These are phyloP conservation scores for Hirtodrosophila duncani DNA, from an alignment of 2,888 invertebrate species.

Conservation along the genomic window DNA sequence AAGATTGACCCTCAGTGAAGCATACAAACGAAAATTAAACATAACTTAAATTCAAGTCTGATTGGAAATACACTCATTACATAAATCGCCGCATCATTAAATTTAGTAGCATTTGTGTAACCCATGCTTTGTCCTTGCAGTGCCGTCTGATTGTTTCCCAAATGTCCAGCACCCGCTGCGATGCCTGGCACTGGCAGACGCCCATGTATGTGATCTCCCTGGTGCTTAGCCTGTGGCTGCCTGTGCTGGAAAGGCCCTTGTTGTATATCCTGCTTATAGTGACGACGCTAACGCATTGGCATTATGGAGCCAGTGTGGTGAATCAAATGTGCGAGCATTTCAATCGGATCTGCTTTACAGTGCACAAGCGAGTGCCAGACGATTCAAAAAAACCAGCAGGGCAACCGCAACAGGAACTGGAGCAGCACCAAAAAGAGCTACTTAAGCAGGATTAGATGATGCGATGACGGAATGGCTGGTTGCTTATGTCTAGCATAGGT, in stretches of 20 bases:
- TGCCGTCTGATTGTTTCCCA: constrained; percentile 98
- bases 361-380: constrained; percentile 44
- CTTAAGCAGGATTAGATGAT: no score
- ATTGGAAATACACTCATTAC: neutral
- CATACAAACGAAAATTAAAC: no score
- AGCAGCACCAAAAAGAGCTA: no score
- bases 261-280: constrained; percentile 85
- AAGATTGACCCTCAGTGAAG: no score
- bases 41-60: constrained; percentile 14
- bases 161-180: constrained; percentile 96
- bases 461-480: neutral
- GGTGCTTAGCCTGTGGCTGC: constrained; percentile 70
- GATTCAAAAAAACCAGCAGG: neutral
- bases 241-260: constrained; percentile 82
- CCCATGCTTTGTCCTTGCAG: constrained; percentile 80
- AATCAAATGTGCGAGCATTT: constrained; percentile 97
- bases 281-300: constrained; percentile 88
- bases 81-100: no score
- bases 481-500: neutral
- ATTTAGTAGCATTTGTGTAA: constrained; percentile 40
- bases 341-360: constrained; percentile 88
- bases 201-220: constrained; percentile 73
- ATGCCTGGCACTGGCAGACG: constrained; percentile 81
- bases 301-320: constrained; percentile 96
- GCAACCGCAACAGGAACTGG: neutral